Evolutionary conservation across 2,113 vertebrate genomes (phyloP), one percentile per base, ranked within the genome.

Genomic region (Bucco capensis): DNA sequence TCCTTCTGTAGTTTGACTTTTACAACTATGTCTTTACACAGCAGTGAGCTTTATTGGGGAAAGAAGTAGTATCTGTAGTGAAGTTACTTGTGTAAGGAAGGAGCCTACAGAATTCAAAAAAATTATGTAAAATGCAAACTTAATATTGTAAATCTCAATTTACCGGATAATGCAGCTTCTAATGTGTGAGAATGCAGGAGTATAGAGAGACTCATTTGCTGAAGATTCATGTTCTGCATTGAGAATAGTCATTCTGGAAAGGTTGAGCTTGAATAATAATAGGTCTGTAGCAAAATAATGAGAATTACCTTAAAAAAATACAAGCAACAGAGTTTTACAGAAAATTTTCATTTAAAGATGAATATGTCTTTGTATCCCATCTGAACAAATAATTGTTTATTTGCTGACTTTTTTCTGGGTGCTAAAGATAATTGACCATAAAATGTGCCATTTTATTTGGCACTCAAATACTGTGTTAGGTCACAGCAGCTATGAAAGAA

Each of bases 151-250:
- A 90, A 66, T 76, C 19, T 88, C 31, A 24, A 8, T 33, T 70
- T 38, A 50, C 50, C 5, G 14, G 40, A 7, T 47, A 56, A 88
- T 31, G 17, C 30, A 70, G 14, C 8, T 57, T 88, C 25, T 70
- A 50, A 33, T 66, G 19, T 42, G 14, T 58, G 61, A 49, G 49
- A 73, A 66, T 83, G 24, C 11, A 5, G 7, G 27, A 7, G 19
- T 85, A 6, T 73, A 40, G 54, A 70, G 25, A 9, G 22, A 21
- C 14, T 54, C 53, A 6, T 44, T 57, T 64, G 31, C 19, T 54
- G 17, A 65, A 75, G 61, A 22, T 54, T 58, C 16, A 4, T 0
- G 0, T n/a, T 2, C 7, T 83, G 13, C 17, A 8, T 25, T 66
- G 47, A 53, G 37, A 35, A 10, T n/a, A 19, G 21, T 74, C 25